Base-by-base conservation (phyloP, 1,140 invertebrate genomes). In the Neodiprion lecontei region DNA sequence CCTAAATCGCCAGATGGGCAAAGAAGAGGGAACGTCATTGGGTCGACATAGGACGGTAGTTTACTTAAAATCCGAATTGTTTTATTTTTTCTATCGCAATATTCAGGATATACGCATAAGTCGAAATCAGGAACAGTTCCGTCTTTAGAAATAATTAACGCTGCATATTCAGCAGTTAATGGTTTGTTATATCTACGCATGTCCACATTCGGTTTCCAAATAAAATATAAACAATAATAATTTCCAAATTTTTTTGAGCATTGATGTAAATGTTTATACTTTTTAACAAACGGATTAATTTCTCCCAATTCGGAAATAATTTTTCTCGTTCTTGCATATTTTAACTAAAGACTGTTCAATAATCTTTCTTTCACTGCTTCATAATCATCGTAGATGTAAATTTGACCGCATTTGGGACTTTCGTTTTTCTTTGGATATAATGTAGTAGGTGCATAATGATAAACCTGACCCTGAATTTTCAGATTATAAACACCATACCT, bases 211-310 rank as follows among this genome's bases (percentile, higher is more conserved):
- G 17, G 17, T 21, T 21, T 21, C 17, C 17, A 21, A 21, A 21
- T 21, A 21, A 21, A 61, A 11, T 11, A 61, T n/a, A n/a, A 61
- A 11, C 10, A 11, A 61, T n/a, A 61, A 11, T 61, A 61, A 61
- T 61, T 61, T 61, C 53, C 10, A 61, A 61, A 61, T 61, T n/a
- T n/a, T 61, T 61, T 61, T n/a, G 53, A 61, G 53, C 53, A 61
- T 61, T 61, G n/a, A 61, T n/a, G n/a, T 11, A 61, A 11, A 61
- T 61, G n/a, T 61, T 11, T 11, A 61, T 11, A 11, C n/a, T 11
- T 61, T 11, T 61, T 11, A 11, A 61, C 53, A 61, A n/a, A 11
- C 53, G 53, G n/a, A n/a, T 61, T 61, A 61, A 61, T 61, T n/a
- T 11, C 53, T 21, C 17, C 0, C 17, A 21, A 21, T 21, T 21